Evolutionary conservation across 2,797 vertebrate species (phyloP).

Genomic region (Morus bassanus): DNA sequence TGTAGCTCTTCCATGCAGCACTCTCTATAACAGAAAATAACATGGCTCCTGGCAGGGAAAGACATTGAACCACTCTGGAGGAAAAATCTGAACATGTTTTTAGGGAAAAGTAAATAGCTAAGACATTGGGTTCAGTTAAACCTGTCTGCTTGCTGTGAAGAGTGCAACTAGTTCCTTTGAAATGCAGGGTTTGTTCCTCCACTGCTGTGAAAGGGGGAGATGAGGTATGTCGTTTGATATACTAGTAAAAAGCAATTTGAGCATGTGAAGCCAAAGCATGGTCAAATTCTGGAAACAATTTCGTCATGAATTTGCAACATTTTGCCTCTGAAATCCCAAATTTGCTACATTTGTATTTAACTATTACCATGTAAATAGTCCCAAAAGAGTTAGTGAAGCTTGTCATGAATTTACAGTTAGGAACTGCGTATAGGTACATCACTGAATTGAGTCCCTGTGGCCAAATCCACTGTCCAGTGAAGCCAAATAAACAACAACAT

Average conservation of each 20-base stretch:
- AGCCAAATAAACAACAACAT: not conserved
- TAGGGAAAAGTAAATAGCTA: not conserved
- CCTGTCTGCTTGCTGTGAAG: not conserved
- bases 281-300: not conserved
- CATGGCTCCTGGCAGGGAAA: not conserved
- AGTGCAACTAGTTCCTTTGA: not conserved
- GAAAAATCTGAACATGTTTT: not conserved
- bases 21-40: constrained; percentile 16
- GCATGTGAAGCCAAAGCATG: not conserved
- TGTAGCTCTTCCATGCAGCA: not conserved
- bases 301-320: not conserved
- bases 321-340: not conserved
- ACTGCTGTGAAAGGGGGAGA: not conserved
- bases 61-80: not conserved
- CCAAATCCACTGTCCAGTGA: not conserved
- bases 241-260: not conserved
- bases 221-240: not conserved
- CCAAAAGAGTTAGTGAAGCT: not conserved
- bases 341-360: not conserved
- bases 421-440: not conserved
- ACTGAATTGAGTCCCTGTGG: not conserved
- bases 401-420: not conserved
- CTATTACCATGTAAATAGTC: not conserved
- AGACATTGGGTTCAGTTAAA: not conserved
- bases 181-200: not conserved